Evolutionary conservation across 2,797 vertebrate genomes (phyloP), one percentile per base, ranked within the genome.

Genomic region (Synanceia verrucosa): DNA sequence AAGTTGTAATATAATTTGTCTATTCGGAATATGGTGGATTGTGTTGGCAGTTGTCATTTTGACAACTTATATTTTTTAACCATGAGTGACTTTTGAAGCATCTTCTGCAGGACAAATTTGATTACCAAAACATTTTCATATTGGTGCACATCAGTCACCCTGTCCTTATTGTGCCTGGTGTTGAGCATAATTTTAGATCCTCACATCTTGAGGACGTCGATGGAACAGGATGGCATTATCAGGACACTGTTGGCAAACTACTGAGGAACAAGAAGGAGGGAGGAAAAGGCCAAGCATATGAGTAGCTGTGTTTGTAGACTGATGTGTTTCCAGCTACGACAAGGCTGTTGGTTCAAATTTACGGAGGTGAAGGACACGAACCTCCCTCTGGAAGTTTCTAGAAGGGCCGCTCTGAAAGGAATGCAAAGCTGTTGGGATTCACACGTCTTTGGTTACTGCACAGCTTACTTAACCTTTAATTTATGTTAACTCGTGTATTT

Each of bases 361-460:
- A 78, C 58, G 46, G 74, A 65, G 66, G 74, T 58, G 70, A 84
- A 74, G 81, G 85, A 87, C 85, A 76, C 63, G 84, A 72, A 51
- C 73, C 76, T 85, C 86, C 86, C 86, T 55, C 64, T 71, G 85
- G 87, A 91, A 65, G 79, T 65, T 72, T 83, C 63, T 37, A 19
- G 80, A 78, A 72, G 55, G 43, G 68, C 71, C 76, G 78, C 73
- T 85, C 83, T 76, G 57, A 76, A 53, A 76, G 73, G 88, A 88
- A 88, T 86, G 83, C 31, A 6, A 26, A 39, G 59, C 69, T 50
- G 78, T 75, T 84, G 80, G 85, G 70, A 78, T 84, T 87, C 67
- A 78, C 61, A 57, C 80, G 21, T 86, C 84, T 89, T 84, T 37
- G 48, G 76, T 92, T 90, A 73, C 89, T 67, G 18, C 55, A 33